phyloP scores from a whole-genome alignment of 2,797 vertebrate species.

The Argentina silus region DNA sequence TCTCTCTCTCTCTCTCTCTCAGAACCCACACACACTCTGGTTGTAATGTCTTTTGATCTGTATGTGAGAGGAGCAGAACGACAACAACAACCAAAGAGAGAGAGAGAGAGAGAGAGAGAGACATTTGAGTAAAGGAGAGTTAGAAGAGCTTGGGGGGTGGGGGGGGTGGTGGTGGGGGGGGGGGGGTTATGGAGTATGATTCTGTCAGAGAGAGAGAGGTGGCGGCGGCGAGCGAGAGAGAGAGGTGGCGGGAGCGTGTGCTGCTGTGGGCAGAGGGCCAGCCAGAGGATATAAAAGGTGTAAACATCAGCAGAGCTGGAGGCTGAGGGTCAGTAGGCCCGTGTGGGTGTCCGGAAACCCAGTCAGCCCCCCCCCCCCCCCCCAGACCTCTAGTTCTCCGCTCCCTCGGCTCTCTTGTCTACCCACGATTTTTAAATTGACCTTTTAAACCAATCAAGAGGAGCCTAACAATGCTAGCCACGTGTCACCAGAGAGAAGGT shows the following conservation, averaged over 20 bases:
- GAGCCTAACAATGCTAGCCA: no score
- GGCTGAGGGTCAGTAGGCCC: neutral
- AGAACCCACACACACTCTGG: constrained; percentile 8
- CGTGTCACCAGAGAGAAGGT: no score
- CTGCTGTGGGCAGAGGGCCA: neutral
- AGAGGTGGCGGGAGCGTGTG: no score
- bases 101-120: constrained; percentile 5
- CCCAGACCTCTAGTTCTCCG: constrained; percentile 15
- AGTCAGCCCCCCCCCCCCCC: constrained; percentile 15
- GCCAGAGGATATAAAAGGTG: neutral
- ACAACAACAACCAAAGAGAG: neutral
- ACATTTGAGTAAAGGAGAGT: no score
- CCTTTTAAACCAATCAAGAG: no score
- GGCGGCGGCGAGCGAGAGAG: neutral
- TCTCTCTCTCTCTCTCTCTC: no score
- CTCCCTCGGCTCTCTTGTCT: no score
- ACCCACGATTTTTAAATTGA: no score
- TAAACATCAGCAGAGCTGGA: constrained; percentile 2
- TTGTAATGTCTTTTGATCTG: neutral
- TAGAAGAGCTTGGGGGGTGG: neutral
- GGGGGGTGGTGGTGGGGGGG: neutral
- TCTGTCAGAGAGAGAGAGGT: neutral
- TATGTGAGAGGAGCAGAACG: constrained; percentile 1
- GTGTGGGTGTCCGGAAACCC: constrained; percentile 22
- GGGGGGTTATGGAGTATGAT: neutral